Base-by-base conservation (phyloP, 1,140 invertebrate genomes). In the Hirudo medicinalis region DNA sequence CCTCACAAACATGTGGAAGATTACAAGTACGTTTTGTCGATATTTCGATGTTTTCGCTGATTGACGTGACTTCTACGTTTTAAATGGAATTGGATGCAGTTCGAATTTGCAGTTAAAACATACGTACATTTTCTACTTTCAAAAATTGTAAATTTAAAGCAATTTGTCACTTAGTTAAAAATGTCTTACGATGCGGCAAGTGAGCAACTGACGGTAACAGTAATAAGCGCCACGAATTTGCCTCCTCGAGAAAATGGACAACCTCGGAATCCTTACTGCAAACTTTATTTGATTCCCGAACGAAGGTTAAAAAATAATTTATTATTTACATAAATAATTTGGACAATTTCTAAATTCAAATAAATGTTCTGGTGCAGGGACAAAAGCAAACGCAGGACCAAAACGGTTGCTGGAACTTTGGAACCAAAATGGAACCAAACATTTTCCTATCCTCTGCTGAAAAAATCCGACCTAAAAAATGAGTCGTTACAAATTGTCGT, bases 381-480 rank as follows among this genome's bases (percentile, higher is more conserved):
- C 81, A 96, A 95, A 81, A 94, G 91, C 67, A 96, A 97, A 80
- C 86, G 91, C 74, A 85, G 94, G 77, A 97, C 94, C 55, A 92
- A 92, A 81, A 94, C 92, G 0, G 83, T 97, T 72, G 88, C 88
- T 32, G 91, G 90, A 79, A 96, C 92, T 57, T 89, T 91, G 75
- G 92, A 97, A 75, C 96, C 96, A 4, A 87, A 88, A 76, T 99
- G 95, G 95, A 94, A 96, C 80, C 92, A 98, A 83, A 91, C 88
- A 3, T 98, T 98, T 80, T 86, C 94, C 68, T 98, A 96, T 81
- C 88, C 89, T 72, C 89, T 89, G 66, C 85, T 97, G 74, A 86
- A 91, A 75, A 86, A 90, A 75, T 85, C 89, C 8, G 93, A 97
- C 78, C 85, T 99, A 67, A 87, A 88, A 75, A 87, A 89, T 75